phyloP scores from a whole-genome alignment of 1,140 invertebrate species.

The Dendrolimus kikuchii region DNA sequence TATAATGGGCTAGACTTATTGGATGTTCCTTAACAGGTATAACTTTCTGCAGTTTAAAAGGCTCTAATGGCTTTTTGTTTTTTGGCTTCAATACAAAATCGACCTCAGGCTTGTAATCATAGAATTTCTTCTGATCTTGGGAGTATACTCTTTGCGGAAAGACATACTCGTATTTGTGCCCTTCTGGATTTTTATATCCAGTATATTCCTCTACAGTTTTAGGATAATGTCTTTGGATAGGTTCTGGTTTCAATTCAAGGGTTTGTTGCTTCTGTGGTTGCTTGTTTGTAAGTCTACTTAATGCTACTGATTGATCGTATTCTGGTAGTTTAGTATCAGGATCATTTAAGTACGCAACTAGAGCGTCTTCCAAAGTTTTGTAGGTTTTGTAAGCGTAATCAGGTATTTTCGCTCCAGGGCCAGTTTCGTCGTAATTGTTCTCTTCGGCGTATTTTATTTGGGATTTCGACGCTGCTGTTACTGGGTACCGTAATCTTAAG shows the following conservation, averaged over 20 bases:
- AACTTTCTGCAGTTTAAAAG: conserved; percentile 21
- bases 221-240: conserved; percentile 17
- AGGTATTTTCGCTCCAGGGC: conserved; percentile 49
- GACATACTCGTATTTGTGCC: conserved; percentile 1
- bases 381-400: conserved; percentile 52
- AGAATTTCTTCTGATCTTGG: neutral
- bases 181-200: conserved; percentile 12
- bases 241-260: conserved; percentile 1
- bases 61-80: conserved; percentile 12
- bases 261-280: conserved; percentile 6
- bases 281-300: conserved; percentile 13
- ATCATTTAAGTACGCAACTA: conserved; percentile 47
- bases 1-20: conserved; percentile 25
- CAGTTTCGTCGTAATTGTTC: conserved; percentile 66
- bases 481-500: neutral
- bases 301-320: conserved; percentile 29
- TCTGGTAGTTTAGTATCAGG: conserved; percentile 53
- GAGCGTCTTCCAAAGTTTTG: conserved; percentile 48
- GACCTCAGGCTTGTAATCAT: neutral
- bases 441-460: conserved; percentile 63
- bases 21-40: conserved; percentile 24
- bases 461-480: conserved; percentile 34
- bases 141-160: conserved; percentile 1
- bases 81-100: neutral
- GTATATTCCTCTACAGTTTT: conserved; percentile 32